Evolutionary conservation across 2,888 invertebrate species (phyloP), one percentile per base, ranked within the genome.

Genomic region (Lasioglossum calceatum): DNA sequence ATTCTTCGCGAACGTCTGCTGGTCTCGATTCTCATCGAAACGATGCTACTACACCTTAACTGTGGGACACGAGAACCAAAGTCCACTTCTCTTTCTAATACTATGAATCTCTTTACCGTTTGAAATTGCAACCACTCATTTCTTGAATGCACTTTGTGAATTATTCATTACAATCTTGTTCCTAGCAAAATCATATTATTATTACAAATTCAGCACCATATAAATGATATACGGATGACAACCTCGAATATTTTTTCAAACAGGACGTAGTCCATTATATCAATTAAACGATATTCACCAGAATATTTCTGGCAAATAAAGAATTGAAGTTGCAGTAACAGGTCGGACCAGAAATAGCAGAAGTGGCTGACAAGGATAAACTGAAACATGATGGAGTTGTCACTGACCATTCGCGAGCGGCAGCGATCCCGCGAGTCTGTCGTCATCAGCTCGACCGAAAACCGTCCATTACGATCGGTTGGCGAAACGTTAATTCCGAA

Each of bases 401-500:
- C n/a, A 58, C n/a, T 27, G 58, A 61, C 4, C 16, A 61, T 61
- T 14, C 61, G 14, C 27, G 54, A 54, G 10, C 27, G 61, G 61
- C n/a, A 61, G 4, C 27, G 27, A 27, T 61, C 16, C 14, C 36
- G 36, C 67, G 67, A 36, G 19, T 67, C 16, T 19, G 16, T 32
- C 67, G 32, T 36, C 67, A 16, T 32, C 32, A 19, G 36, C 8
- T 36, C 67, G 36, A 36, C 36, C 19, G 42, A 32, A 50, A 67
- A 81, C 16, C 81, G 27, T 81, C 58, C 54, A 80, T 81, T 39
- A 39, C 39, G 44, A 71, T 23, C 42, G 42, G 27, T 32, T 32
- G 12, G n/a, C 44, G 70, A 50, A 36, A 75, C 42, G 12, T 81
- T 14, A 36, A 81, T 81, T 81, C 70, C 8, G 1, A 36, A 64